Evolutionary conservation across 1,140 invertebrate species (phyloP).

Genomic region (Achroia grisella): DNA sequence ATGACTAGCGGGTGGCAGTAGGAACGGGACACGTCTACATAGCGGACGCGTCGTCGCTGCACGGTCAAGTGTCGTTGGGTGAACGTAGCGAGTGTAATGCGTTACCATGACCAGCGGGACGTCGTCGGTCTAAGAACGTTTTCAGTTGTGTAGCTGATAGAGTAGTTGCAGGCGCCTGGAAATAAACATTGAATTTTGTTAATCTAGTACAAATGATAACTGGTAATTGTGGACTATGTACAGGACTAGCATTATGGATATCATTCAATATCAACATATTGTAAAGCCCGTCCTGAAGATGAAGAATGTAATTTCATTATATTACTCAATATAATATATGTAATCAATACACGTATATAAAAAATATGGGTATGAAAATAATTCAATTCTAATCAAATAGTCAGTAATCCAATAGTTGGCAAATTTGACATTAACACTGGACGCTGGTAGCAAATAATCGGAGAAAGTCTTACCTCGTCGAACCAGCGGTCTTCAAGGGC

Average conservation of each 20-base stretch:
- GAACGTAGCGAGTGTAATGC: conserved; percentile 46
- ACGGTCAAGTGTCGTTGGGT: conserved; percentile 51
- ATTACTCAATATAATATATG: no score
- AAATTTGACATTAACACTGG: no score
- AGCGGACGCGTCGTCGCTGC: not conserved
- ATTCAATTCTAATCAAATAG: no score
- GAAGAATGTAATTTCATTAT: no score
- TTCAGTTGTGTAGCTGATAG: conserved; percentile 49
- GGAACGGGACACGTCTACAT: not conserved
- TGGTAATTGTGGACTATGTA: no score
- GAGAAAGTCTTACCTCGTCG: conserved; percentile 72
- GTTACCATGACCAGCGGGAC: conserved; percentile 48
- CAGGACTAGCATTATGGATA: no score
- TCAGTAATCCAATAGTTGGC: no score
- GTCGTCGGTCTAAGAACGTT: conserved; percentile 58
- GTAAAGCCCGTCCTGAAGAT: no score
- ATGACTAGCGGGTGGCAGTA: not conserved
- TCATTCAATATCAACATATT: no score
- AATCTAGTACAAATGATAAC: not conserved
- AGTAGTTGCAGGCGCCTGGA: conserved; percentile 34
- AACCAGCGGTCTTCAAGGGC: conserved; percentile 77
- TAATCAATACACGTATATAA: no score
- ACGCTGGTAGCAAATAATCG: no score
- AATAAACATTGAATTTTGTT: not conserved
- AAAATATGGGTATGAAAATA: no score